These are phyloP conservation scores for Iguana delicatissima DNA, from an alignment of 2,797 vertebrate genomes.

Conservation along the genomic window DNA sequence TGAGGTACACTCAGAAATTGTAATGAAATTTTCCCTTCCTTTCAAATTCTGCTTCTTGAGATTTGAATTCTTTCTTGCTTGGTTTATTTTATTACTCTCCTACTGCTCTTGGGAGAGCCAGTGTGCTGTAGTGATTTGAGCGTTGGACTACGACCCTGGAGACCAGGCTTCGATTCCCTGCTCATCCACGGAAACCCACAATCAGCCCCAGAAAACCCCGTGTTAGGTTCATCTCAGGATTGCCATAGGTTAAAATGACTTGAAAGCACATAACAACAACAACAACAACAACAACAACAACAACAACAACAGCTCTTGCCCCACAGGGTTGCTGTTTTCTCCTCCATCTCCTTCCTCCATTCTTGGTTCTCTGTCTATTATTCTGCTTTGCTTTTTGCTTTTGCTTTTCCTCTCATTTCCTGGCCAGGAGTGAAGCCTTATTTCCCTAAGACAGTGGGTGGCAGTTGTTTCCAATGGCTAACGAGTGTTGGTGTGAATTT, in stretches of 20 bases:
- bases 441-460: conserved; percentile 49
- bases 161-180: no score
- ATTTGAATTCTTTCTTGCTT: not conserved
- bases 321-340: not conserved
- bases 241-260: no score
- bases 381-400: not conserved
- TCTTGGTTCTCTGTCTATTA: not conserved
- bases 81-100: not conserved
- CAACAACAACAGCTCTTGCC: not conserved
- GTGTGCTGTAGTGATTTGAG: no score
- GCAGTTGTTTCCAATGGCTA: conserved; percentile 48
- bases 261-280: no score
- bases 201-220: no score
- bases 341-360: not conserved
- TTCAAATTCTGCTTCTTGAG: not conserved
- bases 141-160: no score
- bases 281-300: no score
- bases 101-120: not conserved
- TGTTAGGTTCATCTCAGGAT: no score
- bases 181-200: no score
- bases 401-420: not conserved
- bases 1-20: no score
- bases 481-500: conserved; percentile 47
- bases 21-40: not conserved
- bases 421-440: conserved; percentile 12